Conservation (phyloP, 2,888 invertebrate genomes). For the Disparrhopalites patrizii region DNA sequence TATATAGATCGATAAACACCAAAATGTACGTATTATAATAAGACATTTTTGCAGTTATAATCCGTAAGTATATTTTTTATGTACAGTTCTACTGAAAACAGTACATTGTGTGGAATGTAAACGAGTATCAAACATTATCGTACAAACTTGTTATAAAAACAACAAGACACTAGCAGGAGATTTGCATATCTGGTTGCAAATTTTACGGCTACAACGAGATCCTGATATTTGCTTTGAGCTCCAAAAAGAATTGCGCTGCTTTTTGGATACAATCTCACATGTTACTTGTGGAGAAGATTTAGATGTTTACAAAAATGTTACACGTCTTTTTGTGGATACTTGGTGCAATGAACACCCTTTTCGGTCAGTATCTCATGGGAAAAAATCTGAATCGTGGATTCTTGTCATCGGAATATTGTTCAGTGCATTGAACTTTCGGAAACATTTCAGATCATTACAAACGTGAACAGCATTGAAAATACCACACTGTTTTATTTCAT, state of each 20-base stretch:
- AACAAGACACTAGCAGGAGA: not conserved
- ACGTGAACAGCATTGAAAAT: no score
- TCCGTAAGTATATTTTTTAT: no score
- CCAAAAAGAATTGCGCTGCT: conserved; percentile 2
- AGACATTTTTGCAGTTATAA: not conserved
- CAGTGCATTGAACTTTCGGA: no score
- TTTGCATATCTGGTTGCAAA: conserved; percentile 18
- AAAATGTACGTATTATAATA: not conserved
- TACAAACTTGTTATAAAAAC: not conserved
- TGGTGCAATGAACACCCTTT: conserved; percentile 18
- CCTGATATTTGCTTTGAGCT: conserved; percentile 20
- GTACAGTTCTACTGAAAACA: conserved; percentile 12
- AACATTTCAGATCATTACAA: no score
- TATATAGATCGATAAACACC: not conserved
- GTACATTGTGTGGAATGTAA: conserved; percentile 23
- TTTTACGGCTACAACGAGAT: conserved; percentile 11
- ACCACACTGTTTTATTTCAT: no score
- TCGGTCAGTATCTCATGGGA: not conserved
- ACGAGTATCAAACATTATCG: not conserved
- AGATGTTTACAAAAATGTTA: conserved; percentile 3
- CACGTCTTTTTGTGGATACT: not conserved
- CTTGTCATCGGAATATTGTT: not conserved
- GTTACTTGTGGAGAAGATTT: not conserved
- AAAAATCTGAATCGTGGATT: not conserved
- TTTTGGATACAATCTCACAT: not conserved